Conservation (phyloP, 2,113 vertebrate species). For the Crotalus tigris region DNA sequence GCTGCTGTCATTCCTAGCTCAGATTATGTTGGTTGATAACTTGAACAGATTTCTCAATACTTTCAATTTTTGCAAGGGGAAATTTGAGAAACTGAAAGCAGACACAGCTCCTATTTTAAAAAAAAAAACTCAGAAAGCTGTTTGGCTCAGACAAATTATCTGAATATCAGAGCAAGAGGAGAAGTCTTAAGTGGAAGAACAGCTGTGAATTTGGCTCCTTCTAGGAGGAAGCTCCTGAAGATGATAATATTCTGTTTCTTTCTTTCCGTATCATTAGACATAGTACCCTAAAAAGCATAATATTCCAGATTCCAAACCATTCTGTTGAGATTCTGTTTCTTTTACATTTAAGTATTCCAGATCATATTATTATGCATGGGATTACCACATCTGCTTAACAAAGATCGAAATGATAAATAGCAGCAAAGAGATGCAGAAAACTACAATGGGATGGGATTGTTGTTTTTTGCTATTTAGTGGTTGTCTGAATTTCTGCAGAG, state of each 20-base stretch:
- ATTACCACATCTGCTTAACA: background rate
- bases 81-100: slow-evolving; percentile 9
- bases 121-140: slow-evolving; percentile 23
- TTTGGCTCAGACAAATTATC: slow-evolving; percentile 40
- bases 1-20: slow-evolving; percentile 24
- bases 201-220: slow-evolving; percentile 45
- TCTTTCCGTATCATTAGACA: background rate
- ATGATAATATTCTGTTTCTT: background rate
- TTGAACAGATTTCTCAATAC: slow-evolving; percentile 5
- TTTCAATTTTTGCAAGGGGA: background rate
- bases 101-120: slow-evolving; percentile 10
- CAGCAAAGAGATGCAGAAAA: background rate
- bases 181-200: slow-evolving; percentile 38
- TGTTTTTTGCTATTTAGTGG: background rate
- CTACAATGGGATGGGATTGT: background rate
- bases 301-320: slow-evolving; percentile 20
- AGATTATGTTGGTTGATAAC: slow-evolving; percentile 14
- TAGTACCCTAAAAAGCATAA: background rate
- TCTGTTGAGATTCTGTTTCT: background rate
- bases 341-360: background rate
- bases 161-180: slow-evolving; percentile 28
- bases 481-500: background rate
- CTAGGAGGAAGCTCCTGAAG: slow-evolving; percentile 29
- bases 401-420: background rate
- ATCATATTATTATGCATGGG: background rate